Conservation (phyloP, 2,113 vertebrate species). For the Pleuronectes platessa region DNA sequence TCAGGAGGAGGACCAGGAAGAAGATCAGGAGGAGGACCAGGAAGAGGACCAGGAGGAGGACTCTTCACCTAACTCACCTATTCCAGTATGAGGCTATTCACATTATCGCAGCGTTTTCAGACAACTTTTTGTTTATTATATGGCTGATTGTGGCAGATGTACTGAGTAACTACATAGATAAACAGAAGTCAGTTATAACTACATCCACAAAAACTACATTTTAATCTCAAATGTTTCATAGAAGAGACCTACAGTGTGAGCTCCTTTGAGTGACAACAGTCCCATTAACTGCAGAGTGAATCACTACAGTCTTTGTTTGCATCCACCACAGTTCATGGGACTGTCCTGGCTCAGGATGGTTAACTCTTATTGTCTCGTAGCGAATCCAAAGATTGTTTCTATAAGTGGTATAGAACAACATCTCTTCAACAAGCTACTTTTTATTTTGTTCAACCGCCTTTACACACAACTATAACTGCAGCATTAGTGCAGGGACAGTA, state of each 20-base stretch:
- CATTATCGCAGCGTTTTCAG: background rate
- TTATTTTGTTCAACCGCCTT: background rate
- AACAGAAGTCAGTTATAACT: too few species aligned
- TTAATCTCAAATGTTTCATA: background rate
- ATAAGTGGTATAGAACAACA: too few species aligned
- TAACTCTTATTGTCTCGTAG: background rate
- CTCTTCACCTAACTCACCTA: slow-evolving; percentile 65
- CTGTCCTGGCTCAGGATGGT: background rate
- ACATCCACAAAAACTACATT: too few species aligned
- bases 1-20: slow-evolving; percentile 52
- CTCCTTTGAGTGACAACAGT: background rate
- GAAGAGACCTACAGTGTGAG: background rate
- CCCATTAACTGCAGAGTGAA: background rate
- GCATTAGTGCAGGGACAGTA: background rate
- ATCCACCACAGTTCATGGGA: background rate
- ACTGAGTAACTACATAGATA: too few species aligned
- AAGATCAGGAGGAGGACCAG: background rate
- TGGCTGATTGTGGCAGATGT: too few species aligned
- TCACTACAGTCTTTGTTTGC: background rate
- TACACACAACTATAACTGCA: background rate
- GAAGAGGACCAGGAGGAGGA: slow-evolving; percentile 50
- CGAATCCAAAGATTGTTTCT: too few species aligned
- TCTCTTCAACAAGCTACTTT: too few species aligned
- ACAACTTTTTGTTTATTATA: too few species aligned
- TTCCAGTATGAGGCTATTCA: slow-evolving; percentile 49